These are phyloP conservation scores for Terebella lapidaria DNA, from an alignment of 2,888 invertebrate genomes.

Conservation along the genomic window DNA sequence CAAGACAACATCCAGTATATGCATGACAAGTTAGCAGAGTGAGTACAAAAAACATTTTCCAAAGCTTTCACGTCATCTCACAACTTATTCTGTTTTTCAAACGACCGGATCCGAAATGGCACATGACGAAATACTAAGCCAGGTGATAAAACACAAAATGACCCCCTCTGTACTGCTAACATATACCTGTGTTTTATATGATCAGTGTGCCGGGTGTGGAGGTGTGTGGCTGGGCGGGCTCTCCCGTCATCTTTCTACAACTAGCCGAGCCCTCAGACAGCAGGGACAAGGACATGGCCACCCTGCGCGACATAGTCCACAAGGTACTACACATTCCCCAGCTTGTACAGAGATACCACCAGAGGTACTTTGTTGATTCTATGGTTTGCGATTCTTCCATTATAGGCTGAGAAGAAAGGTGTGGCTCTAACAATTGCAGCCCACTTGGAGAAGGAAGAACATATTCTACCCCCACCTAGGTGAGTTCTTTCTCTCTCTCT, in stretches of 20 bases:
- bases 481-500: too few species aligned
- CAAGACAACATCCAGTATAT: constrained; percentile 8
- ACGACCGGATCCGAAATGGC: too few species aligned
- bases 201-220: constrained; percentile 54
- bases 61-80: too few species aligned
- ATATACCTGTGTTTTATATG: constrained; percentile 14
- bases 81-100: too few species aligned
- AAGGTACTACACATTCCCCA: constrained; percentile 35
- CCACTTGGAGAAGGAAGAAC: constrained; percentile 65
- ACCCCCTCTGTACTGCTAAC: too few species aligned
- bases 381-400: too few species aligned
- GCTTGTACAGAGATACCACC: too few species aligned
- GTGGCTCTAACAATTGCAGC: constrained; percentile 68
- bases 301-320: constrained; percentile 63
- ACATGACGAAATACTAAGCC: too few species aligned
- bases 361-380: too few species aligned
- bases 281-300: constrained; percentile 55
- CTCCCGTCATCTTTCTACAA: constrained; percentile 63
- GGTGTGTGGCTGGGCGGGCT: constrained; percentile 63
- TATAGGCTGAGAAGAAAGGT: constrained; percentile 62
- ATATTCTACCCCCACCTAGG: constrained; percentile 63
- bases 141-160: too few species aligned
- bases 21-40: constrained; percentile 8
- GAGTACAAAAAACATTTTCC: too few species aligned
- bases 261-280: constrained; percentile 55